Evolutionary conservation across 2,888 invertebrate species (phyloP).

Genomic region (Zaprionus lineosus): DNA sequence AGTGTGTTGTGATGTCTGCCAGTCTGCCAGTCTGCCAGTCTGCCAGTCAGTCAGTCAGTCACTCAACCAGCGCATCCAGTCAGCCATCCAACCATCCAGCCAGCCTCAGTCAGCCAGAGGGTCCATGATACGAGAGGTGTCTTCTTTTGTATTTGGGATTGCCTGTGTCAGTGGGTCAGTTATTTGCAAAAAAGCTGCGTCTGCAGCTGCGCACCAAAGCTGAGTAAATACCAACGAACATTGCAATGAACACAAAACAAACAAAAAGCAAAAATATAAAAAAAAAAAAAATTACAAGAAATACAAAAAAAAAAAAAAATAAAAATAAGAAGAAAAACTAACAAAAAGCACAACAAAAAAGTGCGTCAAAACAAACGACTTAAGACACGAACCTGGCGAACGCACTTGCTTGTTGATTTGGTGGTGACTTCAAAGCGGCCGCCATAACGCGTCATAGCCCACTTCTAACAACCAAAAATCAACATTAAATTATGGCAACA

Average conservation of each 20-base stretch:
- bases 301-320: not conserved
- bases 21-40: slow-evolving; percentile 26
- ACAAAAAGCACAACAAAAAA: slow-evolving; percentile 11
- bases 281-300: not conserved
- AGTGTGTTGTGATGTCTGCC: slow-evolving; percentile 33
- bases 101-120: too few relatives aligned
- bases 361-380: slow-evolving; percentile 59
- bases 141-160: slow-evolving; percentile 39
- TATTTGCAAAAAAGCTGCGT: slow-evolving; percentile 28
- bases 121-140: too few relatives aligned
- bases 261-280: not conserved
- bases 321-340: not conserved
- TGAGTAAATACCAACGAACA: slow-evolving; percentile 23
- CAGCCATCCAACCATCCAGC: too few relatives aligned
- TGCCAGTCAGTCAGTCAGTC: slow-evolving; percentile 57
- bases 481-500: slow-evolving; percentile 71
- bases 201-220: slow-evolving; percentile 12
- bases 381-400: slow-evolving; percentile 60
- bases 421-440: slow-evolving; percentile 51
- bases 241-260: too few relatives aligned
- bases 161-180: slow-evolving; percentile 59
- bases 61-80: too few relatives aligned
- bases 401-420: slow-evolving; percentile 49
- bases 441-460: slow-evolving; percentile 58
- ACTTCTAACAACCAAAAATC: slow-evolving; percentile 69